These are phyloP conservation scores for Dicentrarchus labrax DNA, from an alignment of 2,113 vertebrate species.

Conservation along the genomic window DNA sequence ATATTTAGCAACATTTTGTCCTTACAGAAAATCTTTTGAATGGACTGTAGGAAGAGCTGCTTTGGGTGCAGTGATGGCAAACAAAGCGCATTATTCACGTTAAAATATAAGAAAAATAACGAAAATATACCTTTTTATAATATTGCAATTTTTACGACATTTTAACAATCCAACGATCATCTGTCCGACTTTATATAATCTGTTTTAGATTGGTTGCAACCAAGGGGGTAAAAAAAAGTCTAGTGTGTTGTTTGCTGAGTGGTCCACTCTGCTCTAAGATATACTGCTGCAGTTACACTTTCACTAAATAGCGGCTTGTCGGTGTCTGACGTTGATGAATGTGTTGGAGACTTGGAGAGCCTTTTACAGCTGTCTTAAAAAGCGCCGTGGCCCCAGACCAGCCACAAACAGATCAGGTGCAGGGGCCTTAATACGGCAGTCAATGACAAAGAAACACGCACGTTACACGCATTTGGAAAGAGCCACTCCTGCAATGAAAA, in stretches of 20 bases:
- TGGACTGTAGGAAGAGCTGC: background rate
- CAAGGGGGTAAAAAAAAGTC: conserved; percentile 44
- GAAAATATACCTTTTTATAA: background rate
- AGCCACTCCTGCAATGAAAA: conserved; percentile 17
- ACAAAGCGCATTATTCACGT: background rate
- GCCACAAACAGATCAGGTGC: conserved; percentile 71
- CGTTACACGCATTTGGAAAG: conserved; percentile 19
- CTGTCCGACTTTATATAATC: conserved; percentile 29
- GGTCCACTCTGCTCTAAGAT: conserved; percentile 74
- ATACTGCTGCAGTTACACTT: conserved; percentile 81
- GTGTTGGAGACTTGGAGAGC: conserved; percentile 82
- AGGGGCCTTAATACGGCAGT: conserved; percentile 45
- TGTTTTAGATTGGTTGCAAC: conserved; percentile 51
- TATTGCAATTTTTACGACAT: background rate
- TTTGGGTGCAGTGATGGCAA: background rate
- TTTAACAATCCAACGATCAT: background rate
- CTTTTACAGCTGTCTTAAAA: conserved; percentile 87
- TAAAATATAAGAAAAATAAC: background rate
- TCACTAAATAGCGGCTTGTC: conserved; percentile 82
- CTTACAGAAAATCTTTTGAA: conserved; percentile 1
- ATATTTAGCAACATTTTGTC: background rate
- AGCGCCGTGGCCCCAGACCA: conserved; percentile 72
- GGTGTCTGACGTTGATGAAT: conserved; percentile 87
- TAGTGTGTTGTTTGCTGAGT: conserved; percentile 77
- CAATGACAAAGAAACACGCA: conserved; percentile 63